Conservation (phyloP, 2,113 vertebrate species). For the Alaudala cheleensis region DNA sequence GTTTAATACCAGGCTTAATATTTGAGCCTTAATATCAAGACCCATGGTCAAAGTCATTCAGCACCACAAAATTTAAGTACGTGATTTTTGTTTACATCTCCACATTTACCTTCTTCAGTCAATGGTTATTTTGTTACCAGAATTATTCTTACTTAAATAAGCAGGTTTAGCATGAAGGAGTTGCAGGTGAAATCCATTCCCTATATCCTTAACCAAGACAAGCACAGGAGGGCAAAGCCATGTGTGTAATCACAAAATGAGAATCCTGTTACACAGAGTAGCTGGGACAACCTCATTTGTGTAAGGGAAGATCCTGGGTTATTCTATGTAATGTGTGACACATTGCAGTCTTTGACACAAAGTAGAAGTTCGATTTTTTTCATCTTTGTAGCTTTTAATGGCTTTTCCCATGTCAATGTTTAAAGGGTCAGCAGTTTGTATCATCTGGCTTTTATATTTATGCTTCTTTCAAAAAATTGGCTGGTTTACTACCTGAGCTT, state of each 20-base stretch:
- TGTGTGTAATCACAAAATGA: background rate
- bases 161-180: background rate
- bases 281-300: background rate
- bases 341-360: background rate
- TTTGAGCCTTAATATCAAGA: background rate
- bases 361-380: background rate
- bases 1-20: background rate
- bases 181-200: background rate
- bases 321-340: background rate
- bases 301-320: background rate
- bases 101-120: background rate
- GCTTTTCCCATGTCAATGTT: background rate
- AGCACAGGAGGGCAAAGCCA: background rate
- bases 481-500: background rate
- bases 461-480: background rate
- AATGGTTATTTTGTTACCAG: background rate
- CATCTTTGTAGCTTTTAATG: background rate
- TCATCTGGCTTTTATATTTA: background rate
- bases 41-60: background rate
- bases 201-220: background rate
- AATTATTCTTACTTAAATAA: background rate
- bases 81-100: background rate
- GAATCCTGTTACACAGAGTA: background rate
- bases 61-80: background rate
- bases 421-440: background rate